Percentiles rank a stretch among this genome's conserved stretches.
Evolutionary conservation across 64 coral and sea anemone species (phyloP).

Genomic region (Pocillopora verrucosa): DNA sequence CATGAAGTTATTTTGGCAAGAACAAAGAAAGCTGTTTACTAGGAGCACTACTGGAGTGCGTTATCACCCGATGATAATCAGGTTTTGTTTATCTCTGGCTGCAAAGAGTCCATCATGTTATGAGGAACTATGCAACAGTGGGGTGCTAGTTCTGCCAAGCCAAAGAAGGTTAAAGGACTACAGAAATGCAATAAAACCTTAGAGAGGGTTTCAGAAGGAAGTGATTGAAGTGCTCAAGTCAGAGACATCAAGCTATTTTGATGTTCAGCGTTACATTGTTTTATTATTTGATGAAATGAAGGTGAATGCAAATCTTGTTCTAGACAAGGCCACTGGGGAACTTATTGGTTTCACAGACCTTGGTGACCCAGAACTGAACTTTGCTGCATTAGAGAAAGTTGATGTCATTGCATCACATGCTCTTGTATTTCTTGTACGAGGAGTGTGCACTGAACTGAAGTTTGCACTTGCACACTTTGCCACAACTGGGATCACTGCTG

Average conservation of each 20-base stretch:
- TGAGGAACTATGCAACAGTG: conserved; percentile 35
- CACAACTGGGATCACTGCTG: no score
- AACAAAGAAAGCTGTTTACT: background rate
- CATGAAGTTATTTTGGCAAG: no score
- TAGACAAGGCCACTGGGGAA: conserved; percentile 5
- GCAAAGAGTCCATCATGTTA: conserved; percentile 50
- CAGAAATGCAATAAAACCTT: conserved; percentile 30
- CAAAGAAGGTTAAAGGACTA: background rate
- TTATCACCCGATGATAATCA: conserved; percentile 43
- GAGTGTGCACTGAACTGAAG: no score
- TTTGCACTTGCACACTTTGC: no score
- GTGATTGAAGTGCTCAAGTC: conserved; percentile 29
- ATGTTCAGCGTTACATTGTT: conserved; percentile 34
- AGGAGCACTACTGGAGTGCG: conserved; percentile 41
- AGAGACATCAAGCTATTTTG: conserved; percentile 16
- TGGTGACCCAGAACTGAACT: background rate
- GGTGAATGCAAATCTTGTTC: conserved; percentile 25
- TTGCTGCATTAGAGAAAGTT: conserved; percentile 1
- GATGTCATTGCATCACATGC: background rate
- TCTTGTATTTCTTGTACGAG: no score
- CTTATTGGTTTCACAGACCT: conserved; percentile 7
- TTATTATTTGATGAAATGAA: conserved; percentile 28
- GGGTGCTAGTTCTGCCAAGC: conserved; percentile 20
- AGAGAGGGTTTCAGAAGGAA: conserved; percentile 36
- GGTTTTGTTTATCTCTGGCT: conserved; percentile 46